Evolutionary conservation across 2,888 invertebrate genomes (phyloP), one percentile per base, ranked within the genome.

Genomic region (Cryptocephalus moraei): DNA sequence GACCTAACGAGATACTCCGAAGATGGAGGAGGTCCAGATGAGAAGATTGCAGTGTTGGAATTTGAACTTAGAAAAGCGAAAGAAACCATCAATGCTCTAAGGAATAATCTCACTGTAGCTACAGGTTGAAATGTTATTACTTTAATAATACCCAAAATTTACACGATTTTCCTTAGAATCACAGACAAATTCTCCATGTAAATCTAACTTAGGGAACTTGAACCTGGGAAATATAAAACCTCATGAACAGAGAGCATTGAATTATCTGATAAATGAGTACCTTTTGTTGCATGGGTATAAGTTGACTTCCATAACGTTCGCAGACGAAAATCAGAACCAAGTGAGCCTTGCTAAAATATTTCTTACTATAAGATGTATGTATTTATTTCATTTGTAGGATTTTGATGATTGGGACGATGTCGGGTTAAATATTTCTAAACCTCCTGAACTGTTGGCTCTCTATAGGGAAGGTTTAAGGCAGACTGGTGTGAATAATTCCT

Each of bases 341-440:
- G 86, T 84, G 61, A 48, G 55, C 41, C 39, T 13, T 12, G 22
- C 22, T 6, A 22, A 22, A 22, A 22, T 22, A 22, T 22, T 22
- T 22, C 22, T 6, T 22, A 22, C 36, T 36, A 36, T 11, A 6
- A 36, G n/a, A n/a, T 36, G 6, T 6, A 36, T 6, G 36, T n/a
- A 36, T 36, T 36, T 2, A 12, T 12, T 34, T 34, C 12, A 36
- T 36, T 36, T 36, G 12, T 57, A 84, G 81, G 89, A 90, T 70
- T 89, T 90, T 73, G 90, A 91, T 71, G 88, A 90, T 65, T 91
- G 91, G 91, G 89, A 91, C 68, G 91, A 91, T 72, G 90, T 91
- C 10, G 91, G 91, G 0, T 73, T 91, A 39, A 91, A 91, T 66
- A 85, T 88, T 69, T 79, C 88, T 1, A 81, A 87, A 58, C 91